Evolutionary conservation across 2,113 vertebrate species (phyloP).

Genomic region (Cairina moschata): DNA sequence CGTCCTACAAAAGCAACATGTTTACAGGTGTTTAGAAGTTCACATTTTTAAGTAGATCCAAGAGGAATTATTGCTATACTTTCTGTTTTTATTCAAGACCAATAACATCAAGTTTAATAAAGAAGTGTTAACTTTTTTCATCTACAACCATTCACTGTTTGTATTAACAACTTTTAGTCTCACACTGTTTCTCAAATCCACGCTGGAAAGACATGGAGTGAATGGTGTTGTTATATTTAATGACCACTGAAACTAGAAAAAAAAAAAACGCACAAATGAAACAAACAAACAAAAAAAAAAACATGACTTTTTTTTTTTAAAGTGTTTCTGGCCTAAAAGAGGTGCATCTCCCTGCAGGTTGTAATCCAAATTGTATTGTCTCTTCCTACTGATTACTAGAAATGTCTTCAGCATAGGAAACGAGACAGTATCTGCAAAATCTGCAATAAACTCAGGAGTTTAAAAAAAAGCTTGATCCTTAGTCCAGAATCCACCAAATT

Average conservation of each 20-base stretch:
- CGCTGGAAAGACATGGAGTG: rapidly evolving
- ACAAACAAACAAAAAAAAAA: too few species aligned
- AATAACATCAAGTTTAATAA: neutral
- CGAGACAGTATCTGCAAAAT: neutral
- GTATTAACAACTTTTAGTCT: neutral
- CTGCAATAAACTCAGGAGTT: neutral
- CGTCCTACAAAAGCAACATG: conserved; percentile 81
- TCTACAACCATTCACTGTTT: neutral
- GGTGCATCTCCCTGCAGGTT: neutral
- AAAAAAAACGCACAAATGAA: neutral
- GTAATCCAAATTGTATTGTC: neutral
- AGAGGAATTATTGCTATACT: neutral
- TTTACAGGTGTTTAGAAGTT: neutral
- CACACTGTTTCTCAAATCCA: neutral
- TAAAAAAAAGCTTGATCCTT: neutral
- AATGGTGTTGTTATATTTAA: neutral
- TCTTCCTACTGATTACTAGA: neutral
- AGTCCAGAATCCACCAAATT: neutral
- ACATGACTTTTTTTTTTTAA: neutral
- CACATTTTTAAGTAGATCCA: neutral
- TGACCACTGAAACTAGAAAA: neutral
- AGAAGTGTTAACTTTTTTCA: neutral
- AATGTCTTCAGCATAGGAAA: neutral
- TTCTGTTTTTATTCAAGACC: neutral
- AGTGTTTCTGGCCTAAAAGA: neutral